Evolutionary conservation across 2,888 invertebrate species (phyloP), one percentile per base, ranked within the genome.

Genomic region (Drosophila koepferae): DNA sequence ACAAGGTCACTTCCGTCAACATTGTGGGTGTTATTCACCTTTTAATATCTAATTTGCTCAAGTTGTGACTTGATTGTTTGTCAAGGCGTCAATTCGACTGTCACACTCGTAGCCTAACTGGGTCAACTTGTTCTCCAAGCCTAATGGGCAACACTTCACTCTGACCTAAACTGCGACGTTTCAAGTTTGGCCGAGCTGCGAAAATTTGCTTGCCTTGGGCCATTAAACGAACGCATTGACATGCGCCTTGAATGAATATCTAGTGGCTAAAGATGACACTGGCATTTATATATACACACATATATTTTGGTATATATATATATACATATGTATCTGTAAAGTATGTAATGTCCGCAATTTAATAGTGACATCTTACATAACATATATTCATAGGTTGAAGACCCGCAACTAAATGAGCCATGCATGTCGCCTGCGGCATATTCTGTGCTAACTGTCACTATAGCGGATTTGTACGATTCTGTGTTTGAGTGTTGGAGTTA

Each of bases 11-110:
- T 89, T 89, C 86, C 85, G 88, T 76, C 81, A 38, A 51, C 77
- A 56, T 66, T 71, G 86, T 87, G 86, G 89, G 89, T 87, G 89
- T 85, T 85, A 77, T 87, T 89, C 82, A 86, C 89, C 86, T 86
- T 77, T 58, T 58, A 44, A 36, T 44, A 23, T 44, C 34, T 28
- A 58, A 67, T 67, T 34, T 31, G 34, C 78, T 80, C 46, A 60
- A 51, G 56, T 58, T 58, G 49, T 71, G 76, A 67, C 74, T 81
- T 79, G 81, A 86, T 86, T 86, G 89, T 86, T 79, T 86, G 69
- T 76, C 87, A 86, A 89, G 89, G 82, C 84, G 73, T 74, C 56
- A 46, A n/a, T 16, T 72, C 72, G 72, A 60, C 80, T 79, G 80
- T 70, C 78, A 81, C 83, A 82, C 77, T 41, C 51, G 43, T 53